Evolutionary conservation across 2,888 invertebrate genomes (phyloP).

Genomic region (Euplagia quadripunctaria): DNA sequence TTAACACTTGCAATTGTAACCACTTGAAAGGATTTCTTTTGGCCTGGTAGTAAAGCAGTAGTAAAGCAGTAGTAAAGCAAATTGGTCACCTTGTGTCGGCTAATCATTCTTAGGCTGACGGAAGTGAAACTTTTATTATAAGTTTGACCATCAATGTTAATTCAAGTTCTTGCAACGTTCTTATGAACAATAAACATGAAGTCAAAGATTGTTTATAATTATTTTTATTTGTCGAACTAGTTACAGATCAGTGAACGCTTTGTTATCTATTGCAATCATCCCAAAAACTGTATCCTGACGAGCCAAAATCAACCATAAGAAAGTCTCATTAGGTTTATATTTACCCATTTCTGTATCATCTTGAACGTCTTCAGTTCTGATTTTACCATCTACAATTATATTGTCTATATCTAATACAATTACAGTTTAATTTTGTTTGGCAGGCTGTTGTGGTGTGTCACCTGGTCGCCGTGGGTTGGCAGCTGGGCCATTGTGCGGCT

Average conservation of each 20-base stretch:
- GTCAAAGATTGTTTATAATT: conserved; percentile 52
- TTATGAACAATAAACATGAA: conserved; percentile 18
- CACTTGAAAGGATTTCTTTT: conserved; percentile 45
- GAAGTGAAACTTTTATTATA: background rate
- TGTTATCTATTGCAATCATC: conserved; percentile 78
- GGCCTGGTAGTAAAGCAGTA: conserved; percentile 23
- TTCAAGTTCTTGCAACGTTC: background rate
- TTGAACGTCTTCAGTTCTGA: conserved; percentile 55
- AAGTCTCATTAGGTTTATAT: conserved; percentile 62
- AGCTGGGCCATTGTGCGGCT: conserved; percentile 78
- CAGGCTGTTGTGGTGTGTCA: conserved; percentile 60
- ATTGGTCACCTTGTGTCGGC: conserved; percentile 16
- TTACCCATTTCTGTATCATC: conserved; percentile 55
- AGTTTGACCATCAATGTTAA: background rate
- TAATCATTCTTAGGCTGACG: background rate
- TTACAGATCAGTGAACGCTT: conserved; percentile 81
- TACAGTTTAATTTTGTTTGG: conserved; percentile 56
- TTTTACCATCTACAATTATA: conserved; percentile 26
- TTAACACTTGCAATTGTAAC: conserved; percentile 75
- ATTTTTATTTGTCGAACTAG: conserved; percentile 78
- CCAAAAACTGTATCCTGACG: conserved; percentile 51
- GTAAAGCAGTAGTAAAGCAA: conserved; percentile 14
- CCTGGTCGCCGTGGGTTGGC: conserved; percentile 78
- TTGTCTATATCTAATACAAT: conserved; percentile 15
- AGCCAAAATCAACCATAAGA: conserved; percentile 60